A percentile compares a stretch with the other conserved stretches of the same genome.
phyloP scores from a whole-genome alignment of 2,888 invertebrate species.

The Leptinotarsa rubiginosa region DNA sequence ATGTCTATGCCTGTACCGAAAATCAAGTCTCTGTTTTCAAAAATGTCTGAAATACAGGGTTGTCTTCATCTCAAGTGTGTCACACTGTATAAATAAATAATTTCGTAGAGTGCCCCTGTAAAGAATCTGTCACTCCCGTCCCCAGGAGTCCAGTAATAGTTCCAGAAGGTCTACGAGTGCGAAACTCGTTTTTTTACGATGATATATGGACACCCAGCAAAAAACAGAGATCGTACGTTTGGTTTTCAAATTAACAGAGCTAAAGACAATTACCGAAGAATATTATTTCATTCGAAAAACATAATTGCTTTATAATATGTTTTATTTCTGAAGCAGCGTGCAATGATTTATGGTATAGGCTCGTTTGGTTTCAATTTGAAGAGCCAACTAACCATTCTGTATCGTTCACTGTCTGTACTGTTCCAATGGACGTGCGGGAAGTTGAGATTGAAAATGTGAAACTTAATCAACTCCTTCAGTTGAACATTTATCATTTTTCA shows the following conservation, averaged over 20 bases:
- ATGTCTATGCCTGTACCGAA: too few relatives aligned
- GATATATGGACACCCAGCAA: conserved; percentile 49
- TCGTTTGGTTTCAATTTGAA: conserved; percentile 48
- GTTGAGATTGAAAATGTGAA: conserved; percentile 10
- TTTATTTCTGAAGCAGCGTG: conserved; percentile 50
- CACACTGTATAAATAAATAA: too few relatives aligned
- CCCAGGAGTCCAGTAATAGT: conserved; percentile 6
- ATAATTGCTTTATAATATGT: conserved; percentile 59
- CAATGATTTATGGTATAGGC: conserved; percentile 55
- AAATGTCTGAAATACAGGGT: too few relatives aligned
- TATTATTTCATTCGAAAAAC: conserved; percentile 59
- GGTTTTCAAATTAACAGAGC: conserved; percentile 56
- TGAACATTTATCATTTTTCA: neutral
- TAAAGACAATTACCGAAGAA: conserved; percentile 57
- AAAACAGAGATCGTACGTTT: conserved; percentile 50
- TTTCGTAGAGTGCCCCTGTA: neutral
- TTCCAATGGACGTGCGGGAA: neutral
- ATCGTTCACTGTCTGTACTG: neutral
- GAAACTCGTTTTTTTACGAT: conserved; percentile 39
- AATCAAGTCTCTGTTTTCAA: too few relatives aligned
- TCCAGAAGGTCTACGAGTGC: conserved; percentile 23
- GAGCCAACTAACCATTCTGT: conserved; percentile 1
- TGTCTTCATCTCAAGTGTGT: too few relatives aligned
- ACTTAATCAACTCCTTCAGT: neutral
- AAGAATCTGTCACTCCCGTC: neutral